Conservation (phyloP, 2,113 vertebrate species). For the Phrynocephalus versicolor region DNA sequence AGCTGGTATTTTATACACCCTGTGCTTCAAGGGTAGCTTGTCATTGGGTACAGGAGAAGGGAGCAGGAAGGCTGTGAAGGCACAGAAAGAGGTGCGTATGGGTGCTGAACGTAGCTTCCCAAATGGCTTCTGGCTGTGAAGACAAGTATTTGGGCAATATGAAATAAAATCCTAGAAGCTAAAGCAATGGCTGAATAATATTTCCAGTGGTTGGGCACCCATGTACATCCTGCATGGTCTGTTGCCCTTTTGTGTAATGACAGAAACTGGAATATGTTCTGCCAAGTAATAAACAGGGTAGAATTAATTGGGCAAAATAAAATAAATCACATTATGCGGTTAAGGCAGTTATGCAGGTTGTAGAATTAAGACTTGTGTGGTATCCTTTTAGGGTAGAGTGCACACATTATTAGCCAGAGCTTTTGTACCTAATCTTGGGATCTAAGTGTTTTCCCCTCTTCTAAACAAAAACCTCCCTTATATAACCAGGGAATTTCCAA, state of each 20-base stretch:
- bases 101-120: background rate
- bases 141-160: background rate
- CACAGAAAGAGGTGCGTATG: background rate
- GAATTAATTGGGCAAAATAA: background rate
- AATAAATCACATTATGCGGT: background rate
- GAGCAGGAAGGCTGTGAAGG: too few species aligned
- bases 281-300: background rate
- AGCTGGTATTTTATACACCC: background rate
- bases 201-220: background rate
- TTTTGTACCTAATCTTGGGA: background rate
- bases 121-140: background rate
- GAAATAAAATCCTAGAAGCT: background rate
- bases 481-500: background rate
- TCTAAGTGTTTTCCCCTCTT: background rate
- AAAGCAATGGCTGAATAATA: background rate
- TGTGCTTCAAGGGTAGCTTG: background rate
- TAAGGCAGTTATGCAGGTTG: background rate
- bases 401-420: background rate
- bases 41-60: too few species aligned
- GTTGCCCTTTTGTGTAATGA: background rate
- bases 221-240: background rate
- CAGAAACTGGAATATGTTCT: background rate
- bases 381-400: background rate
- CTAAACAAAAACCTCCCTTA: background rate
- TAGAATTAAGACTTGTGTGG: background rate